These are phyloP conservation scores for Pachliopta kotzebuea DNA, from an alignment of 2,888 invertebrate species.

Conservation along the genomic window DNA sequence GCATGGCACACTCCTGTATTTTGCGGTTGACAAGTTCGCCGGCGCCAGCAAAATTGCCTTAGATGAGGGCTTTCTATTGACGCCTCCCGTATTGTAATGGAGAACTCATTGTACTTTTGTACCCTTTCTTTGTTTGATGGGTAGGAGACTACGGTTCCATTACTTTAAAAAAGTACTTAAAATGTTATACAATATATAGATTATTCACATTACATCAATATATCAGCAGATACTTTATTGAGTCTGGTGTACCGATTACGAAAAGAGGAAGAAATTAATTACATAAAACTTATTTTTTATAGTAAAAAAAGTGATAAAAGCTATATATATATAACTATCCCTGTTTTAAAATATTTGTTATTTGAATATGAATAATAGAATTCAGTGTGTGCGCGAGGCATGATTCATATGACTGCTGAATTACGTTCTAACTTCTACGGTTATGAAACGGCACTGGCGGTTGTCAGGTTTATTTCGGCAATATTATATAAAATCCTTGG, in stretches of 20 bases:
- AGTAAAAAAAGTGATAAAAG: too few species aligned
- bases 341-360: conserved; percentile 19
- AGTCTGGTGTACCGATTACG: not conserved
- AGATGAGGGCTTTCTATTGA: conserved; percentile 53
- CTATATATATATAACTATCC: not conserved
- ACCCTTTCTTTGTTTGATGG: conserved; percentile 24
- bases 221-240: not conserved
- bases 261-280: not conserved
- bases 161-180: conserved; percentile 10
- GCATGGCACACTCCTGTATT: conserved; percentile 48
- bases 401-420: conserved; percentile 29
- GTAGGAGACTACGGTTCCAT: conserved; percentile 6
- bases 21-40: conserved; percentile 58
- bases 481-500: conserved; percentile 30
- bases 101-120: conserved; percentile 15
- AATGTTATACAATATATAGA: not conserved
- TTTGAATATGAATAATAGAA: conserved; percentile 26
- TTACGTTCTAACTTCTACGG: conserved; percentile 26
- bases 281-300: not conserved
- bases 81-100: conserved; percentile 46
- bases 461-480: conserved; percentile 33
- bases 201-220: not conserved
- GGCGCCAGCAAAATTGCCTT: conserved; percentile 65
- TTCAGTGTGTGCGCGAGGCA: conserved; percentile 20
- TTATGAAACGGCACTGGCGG: conserved; percentile 28